phyloP scores from a whole-genome alignment of 2,113 vertebrate species.

The Aix galericulata region DNA sequence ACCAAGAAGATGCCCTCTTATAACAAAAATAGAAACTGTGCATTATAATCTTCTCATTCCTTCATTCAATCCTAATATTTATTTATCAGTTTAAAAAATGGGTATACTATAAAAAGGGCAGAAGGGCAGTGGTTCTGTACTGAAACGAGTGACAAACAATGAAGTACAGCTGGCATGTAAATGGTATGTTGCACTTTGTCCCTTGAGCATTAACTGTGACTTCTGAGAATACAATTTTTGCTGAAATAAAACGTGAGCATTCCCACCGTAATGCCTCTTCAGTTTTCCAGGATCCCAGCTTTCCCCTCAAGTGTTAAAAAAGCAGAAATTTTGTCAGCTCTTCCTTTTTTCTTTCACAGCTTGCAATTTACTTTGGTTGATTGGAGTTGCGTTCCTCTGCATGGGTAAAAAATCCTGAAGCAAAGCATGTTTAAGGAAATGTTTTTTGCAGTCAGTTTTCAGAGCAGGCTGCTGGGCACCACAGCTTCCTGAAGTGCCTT shows the following conservation, averaged over 20 bases:
- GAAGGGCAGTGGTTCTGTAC: neutral
- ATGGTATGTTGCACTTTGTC: neutral
- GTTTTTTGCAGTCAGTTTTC: neutral
- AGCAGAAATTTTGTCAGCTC: neutral
- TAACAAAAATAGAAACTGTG: neutral
- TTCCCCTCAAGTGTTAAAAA: neutral
- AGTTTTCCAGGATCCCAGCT: neutral
- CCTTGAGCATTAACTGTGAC: neutral
- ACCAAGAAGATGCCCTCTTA: neutral
- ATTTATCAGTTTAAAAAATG: neutral
- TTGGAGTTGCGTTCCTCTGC: neutral
- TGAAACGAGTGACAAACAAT: neutral
- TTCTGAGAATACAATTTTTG: neutral
- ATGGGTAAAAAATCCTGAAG: neutral
- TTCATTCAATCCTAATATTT: neutral
- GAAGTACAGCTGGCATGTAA: neutral
- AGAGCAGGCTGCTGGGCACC: neutral
- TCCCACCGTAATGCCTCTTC: too few relatives aligned
- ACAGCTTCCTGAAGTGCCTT: neutral
- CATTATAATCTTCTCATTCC: neutral
- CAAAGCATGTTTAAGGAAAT: neutral
- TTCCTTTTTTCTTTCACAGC: neutral
- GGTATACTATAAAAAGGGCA: neutral
- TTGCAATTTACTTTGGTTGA: neutral
- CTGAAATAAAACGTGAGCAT: neutral